phyloP scores from a whole-genome alignment of 2,113 vertebrate genomes.

The Pterocles burchelli region DNA sequence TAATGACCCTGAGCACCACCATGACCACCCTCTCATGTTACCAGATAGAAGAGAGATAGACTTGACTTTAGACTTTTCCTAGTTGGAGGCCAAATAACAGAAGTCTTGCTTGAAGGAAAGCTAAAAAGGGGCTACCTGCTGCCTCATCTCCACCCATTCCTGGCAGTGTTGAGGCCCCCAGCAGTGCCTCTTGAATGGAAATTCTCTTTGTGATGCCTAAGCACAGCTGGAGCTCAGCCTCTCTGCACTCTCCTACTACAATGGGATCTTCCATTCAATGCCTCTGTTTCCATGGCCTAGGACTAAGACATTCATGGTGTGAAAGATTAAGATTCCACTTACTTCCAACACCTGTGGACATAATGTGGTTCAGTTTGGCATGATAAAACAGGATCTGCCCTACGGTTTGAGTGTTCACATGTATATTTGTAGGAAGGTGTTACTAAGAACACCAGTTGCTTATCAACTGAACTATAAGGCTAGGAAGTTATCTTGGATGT shows the following conservation, averaged over 20 bases:
- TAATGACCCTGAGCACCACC: neutral
- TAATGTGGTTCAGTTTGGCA: neutral
- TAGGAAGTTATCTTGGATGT: neutral
- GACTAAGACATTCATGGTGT: neutral
- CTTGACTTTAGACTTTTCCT: neutral
- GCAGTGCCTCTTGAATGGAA: neutral
- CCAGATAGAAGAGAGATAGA: neutral
- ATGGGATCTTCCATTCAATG: neutral
- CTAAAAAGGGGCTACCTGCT: neutral
- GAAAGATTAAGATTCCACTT: neutral
- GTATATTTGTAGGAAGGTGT: neutral
- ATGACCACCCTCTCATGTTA: neutral
- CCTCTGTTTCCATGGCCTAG: neutral
- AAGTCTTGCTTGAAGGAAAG: neutral
- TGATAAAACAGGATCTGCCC: neutral
- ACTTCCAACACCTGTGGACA: neutral
- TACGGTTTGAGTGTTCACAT: neutral
- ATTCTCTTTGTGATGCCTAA: neutral
- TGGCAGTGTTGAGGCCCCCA: neutral
- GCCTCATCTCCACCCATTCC: neutral
- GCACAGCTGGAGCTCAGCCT: neutral
- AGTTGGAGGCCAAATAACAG: neutral
- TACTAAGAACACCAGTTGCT: neutral
- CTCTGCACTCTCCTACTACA: neutral
- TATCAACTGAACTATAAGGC: neutral